A percentile compares a stretch with the other conserved stretches of the same genome.
Evolutionary conservation across 2,113 vertebrate genomes (phyloP).

Genomic region (Phaetusa simplex): DNA sequence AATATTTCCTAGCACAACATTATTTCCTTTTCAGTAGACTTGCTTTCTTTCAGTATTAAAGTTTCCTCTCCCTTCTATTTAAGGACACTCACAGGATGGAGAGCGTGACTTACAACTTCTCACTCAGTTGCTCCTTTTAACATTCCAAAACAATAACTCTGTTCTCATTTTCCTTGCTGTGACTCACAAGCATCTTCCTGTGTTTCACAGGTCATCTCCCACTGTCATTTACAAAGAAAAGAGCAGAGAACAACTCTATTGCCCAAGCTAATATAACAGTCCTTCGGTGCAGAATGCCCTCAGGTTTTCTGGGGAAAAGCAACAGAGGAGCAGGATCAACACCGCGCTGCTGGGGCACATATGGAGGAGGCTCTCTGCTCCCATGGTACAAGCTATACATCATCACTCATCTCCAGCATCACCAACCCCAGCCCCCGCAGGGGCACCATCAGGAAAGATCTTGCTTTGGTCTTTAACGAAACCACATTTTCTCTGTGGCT

Average conservation of each 20-base stretch:
- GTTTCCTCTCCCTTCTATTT: not conserved
- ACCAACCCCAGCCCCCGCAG: not conserved
- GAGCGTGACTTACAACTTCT: not conserved
- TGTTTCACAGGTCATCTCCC: not conserved
- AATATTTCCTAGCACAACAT: not conserved
- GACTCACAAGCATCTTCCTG: not conserved
- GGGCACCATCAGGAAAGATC: not conserved
- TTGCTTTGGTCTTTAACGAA: not conserved
- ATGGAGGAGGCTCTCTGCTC: not conserved
- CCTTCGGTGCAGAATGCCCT: too few relatives aligned
- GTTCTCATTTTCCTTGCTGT: not conserved
- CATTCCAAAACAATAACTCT: not conserved
- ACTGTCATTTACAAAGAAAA: too few relatives aligned
- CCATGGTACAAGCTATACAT: not conserved
- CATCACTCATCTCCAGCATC: not conserved
- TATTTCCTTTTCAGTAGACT: not conserved
- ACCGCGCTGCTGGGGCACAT: not conserved
- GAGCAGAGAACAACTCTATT: not conserved
- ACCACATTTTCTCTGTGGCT: not conserved
- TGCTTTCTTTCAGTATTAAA: not conserved
- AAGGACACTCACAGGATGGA: not conserved
- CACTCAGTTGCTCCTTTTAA: not conserved
- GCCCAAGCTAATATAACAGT: not conserved
- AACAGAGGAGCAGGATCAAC: fast-evolving
- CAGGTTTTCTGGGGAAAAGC: not conserved